Percentiles rank a stretch among this genome's conserved stretches.
Conservation (phyloP, 2,888 invertebrate species). For the Papilio elwesi region DNA sequence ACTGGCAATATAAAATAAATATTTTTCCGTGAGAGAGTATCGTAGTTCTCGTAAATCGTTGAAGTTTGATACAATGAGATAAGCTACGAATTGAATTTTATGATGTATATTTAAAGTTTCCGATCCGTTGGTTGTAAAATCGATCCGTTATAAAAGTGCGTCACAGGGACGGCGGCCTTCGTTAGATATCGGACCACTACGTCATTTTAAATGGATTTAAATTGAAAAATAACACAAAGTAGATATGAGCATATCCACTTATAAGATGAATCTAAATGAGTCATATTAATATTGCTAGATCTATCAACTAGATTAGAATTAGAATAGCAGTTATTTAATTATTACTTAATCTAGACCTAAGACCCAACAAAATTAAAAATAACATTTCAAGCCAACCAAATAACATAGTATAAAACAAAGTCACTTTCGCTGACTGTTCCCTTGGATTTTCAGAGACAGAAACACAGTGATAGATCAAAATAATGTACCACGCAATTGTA, state of each 20-base stretch:
- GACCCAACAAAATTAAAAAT: no score
- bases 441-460: no score
- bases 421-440: no score
- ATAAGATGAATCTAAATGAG: no score
- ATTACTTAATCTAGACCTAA: no score
- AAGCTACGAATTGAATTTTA: constrained; percentile 56
- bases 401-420: no score
- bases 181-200: constrained; percentile 44
- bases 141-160: constrained; percentile 65
- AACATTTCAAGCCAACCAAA: no score
- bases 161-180: constrained; percentile 63
- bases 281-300: no score
- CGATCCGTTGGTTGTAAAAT: constrained; percentile 68
- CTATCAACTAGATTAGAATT: no score
- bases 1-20: neutral
- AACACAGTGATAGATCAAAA: no score
- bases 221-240: neutral
- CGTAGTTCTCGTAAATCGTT: neutral
- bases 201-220: constrained; percentile 45
- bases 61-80: constrained; percentile 17
- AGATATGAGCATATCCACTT: neutral
- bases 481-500: no score
- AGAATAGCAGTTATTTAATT: no score
- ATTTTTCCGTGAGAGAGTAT: neutral
- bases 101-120: constrained; percentile 70